A percentile compares a stretch with the other conserved stretches of the same genome.
Conservation (phyloP, 2,888 invertebrate species). For the Brenthis hecate region DNA sequence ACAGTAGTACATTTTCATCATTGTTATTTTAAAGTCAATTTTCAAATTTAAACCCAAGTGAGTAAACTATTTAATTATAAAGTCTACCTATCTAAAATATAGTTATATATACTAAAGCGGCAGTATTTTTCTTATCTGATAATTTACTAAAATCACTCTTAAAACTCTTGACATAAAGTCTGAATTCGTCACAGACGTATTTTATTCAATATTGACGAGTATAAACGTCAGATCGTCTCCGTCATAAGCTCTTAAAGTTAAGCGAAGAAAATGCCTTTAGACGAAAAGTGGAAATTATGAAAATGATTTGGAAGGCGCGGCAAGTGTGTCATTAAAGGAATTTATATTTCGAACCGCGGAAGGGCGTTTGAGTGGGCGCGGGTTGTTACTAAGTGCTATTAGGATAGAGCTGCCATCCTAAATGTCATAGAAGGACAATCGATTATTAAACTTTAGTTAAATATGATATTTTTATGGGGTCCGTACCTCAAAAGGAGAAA, state of each 20-base stretch:
- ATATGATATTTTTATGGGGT: neutral
- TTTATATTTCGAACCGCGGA: conserved; percentile 56
- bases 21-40: too few species aligned
- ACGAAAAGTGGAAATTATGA: conserved; percentile 38
- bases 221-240: conserved; percentile 15
- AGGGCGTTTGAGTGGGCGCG: conserved; percentile 50
- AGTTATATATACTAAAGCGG: neutral
- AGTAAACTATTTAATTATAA: too few species aligned
- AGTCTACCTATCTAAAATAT: too few species aligned
- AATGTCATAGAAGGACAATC: conserved; percentile 13
- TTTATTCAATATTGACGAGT: conserved; percentile 12
- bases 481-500: too few species aligned
- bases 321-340: conserved; percentile 59
- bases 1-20: too few species aligned
- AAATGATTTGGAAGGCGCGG: conserved; percentile 42
- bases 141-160: neutral
- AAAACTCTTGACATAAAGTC: neutral
- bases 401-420: conserved; percentile 32
- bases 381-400: conserved; percentile 62
- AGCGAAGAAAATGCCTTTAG: conserved; percentile 31
- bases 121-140: neutral
- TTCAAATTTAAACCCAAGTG: too few species aligned
- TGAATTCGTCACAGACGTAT: conserved; percentile 1
- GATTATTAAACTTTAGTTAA: neutral
- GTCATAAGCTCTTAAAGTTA: conserved; percentile 32